Base-by-base conservation (phyloP, 2,113 vertebrate species). In the Gymnarchus niloticus region DNA sequence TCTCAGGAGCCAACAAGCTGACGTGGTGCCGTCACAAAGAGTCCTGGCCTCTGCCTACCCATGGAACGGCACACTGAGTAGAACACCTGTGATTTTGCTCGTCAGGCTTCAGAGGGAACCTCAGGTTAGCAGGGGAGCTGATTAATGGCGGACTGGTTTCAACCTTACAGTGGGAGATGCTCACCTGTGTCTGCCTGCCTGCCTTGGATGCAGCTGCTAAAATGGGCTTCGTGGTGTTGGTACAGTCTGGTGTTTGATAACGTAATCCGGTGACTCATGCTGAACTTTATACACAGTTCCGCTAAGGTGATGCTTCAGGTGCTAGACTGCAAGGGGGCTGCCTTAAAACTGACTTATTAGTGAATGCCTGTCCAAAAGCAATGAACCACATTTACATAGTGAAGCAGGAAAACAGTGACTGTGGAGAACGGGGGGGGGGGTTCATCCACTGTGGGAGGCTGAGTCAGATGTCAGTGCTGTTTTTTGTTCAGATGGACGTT, bases 71-170 rank as follows among this genome's bases (percentile, higher is more conserved):
- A 65, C 78, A 78, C 80, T 12, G 54, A 19, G 59, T 52, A 17
- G 89, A 81, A 65, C 86, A 81, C 83, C 83, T 65, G 86, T 89
- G 87, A 90, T 90, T 54, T 89, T 77, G 82, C 85, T 88, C 85
- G 80, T 88, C 89, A 86, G 86, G 83, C 78, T 44, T 48, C 12
- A 19, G 49, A 21, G 83, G n/a, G 61, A 88, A 90, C 87, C 49
- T 86, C 85, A 76, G 56, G 88, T 85, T 88, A 59, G 84, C 51
- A 48, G 88, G 88, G 87, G 85, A 61, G 87, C 90, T 90, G 91
- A 89, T 91, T 88, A 90, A 37, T 56, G 57, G 56, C 23, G 21
- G 57, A 85, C 80, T 49, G 85, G 73, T 85, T 84, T 87, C 80
- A 89, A 87, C 86, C 69, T 23, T 48, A 7, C 3, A 78, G 6